These are phyloP conservation scores for Pseudobourletiella spinata DNA, from an alignment of 1,140 invertebrate species.

Conservation along the genomic window DNA sequence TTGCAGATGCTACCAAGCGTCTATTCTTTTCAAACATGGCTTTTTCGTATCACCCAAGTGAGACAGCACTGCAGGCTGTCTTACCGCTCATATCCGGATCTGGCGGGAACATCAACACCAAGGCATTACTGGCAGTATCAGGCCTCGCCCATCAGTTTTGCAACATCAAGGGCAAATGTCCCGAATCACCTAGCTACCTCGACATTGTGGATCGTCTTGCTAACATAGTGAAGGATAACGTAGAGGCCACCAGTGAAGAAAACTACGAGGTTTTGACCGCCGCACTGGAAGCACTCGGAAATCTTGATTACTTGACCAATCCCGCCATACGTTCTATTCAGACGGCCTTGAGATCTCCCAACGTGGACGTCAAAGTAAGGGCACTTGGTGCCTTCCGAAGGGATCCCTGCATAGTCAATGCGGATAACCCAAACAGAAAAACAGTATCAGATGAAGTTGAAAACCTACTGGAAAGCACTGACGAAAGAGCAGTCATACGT, in stretches of 20 bases:
- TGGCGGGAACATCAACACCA: constrained; percentile 43
- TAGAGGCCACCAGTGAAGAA: constrained; percentile 49
- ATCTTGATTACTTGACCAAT: constrained; percentile 56
- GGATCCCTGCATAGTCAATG: constrained; percentile 52
- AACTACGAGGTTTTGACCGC: constrained; percentile 60
- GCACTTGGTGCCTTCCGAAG: constrained; percentile 67
- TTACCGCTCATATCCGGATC: constrained; percentile 51
- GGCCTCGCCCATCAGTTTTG: constrained; percentile 45
- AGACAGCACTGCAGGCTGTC: constrained; percentile 45
- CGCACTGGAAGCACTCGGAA: constrained; percentile 72
- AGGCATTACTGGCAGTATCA: constrained; percentile 42
- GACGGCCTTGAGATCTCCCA: constrained; percentile 42
- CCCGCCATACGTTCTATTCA: constrained; percentile 53
- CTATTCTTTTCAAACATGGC: constrained; percentile 63
- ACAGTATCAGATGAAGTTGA: constrained; percentile 48
- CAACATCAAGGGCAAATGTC: constrained; percentile 38
- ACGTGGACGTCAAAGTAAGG: constrained; percentile 56
- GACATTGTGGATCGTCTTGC: constrained; percentile 58
- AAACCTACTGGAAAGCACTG: constrained; percentile 53
- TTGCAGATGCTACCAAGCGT: constrained; percentile 50
- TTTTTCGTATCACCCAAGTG: constrained; percentile 57
- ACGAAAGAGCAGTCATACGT: constrained; percentile 75
- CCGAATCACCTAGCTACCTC: constrained; percentile 43
- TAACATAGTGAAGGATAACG: constrained; percentile 41
- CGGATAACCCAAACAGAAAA: too few relatives aligned